Evolutionary conservation across 1,140 invertebrate genomes (phyloP).

Genomic region (Drosophila sulfurigaster): DNA sequence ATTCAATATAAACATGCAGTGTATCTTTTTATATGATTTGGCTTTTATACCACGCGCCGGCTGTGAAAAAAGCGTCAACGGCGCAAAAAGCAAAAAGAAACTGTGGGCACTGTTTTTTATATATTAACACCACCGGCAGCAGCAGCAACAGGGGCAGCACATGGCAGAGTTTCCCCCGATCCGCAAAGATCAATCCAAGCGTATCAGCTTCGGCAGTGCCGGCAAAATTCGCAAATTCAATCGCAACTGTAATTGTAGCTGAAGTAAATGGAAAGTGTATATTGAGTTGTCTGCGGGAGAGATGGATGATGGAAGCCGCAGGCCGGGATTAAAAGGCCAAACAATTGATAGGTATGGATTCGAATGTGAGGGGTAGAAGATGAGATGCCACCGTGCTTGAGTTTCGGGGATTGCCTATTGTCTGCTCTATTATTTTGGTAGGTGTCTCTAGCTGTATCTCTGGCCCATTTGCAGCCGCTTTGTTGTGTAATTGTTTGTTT

Average conservation of each 20-base stretch:
- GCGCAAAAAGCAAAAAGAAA: constrained; percentile 23
- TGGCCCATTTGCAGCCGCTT: constrained; percentile 64
- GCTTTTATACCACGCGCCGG: constrained; percentile 66
- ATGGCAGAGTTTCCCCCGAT: constrained; percentile 16
- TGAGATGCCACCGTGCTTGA: constrained; percentile 74
- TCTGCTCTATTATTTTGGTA: constrained; percentile 59
- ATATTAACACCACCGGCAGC: constrained; percentile 55
- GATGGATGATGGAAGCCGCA: constrained; percentile 44
- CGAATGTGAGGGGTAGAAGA: constrained; percentile 17
- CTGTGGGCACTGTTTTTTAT: constrained; percentile 69
- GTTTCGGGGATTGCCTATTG: constrained; percentile 55
- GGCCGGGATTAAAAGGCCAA: constrained; percentile 64
- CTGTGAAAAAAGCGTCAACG: constrained; percentile 75
- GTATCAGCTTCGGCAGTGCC: constrained; percentile 29
- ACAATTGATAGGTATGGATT: constrained; percentile 53
- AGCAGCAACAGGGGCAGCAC: constrained; percentile 3
- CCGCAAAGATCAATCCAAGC: constrained; percentile 62
- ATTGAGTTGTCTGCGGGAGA: constrained; percentile 63
- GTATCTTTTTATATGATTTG: constrained; percentile 76
- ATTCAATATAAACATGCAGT: constrained; percentile 71
- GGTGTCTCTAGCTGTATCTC: constrained; percentile 62
- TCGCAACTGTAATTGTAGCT: constrained; percentile 74
- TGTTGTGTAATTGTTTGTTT: constrained; percentile 81
- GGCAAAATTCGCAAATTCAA: constrained; percentile 50
- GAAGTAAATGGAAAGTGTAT: constrained; percentile 38